These are phyloP conservation scores for Phenacoccus solenopsis DNA, from an alignment of 1,140 invertebrate genomes.

Conservation along the genomic window DNA sequence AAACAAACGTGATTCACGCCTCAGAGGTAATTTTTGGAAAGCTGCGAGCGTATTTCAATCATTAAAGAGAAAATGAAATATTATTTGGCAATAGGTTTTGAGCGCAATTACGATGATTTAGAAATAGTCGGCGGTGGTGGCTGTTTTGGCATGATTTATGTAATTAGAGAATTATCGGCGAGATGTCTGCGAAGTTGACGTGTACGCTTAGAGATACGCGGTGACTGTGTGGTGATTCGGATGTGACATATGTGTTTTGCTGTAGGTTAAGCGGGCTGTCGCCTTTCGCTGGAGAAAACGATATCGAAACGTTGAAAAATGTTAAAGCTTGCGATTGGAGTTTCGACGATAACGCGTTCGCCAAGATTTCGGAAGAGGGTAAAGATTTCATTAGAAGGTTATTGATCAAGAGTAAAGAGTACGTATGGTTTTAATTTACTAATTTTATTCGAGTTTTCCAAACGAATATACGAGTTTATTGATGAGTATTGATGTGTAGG, in stretches of 20 bases:
- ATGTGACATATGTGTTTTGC: slow-evolving; percentile 15
- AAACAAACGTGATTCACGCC: too few relatives aligned
- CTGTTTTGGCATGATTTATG: neutral
- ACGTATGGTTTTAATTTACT: slow-evolving; percentile 33
- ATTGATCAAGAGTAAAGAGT: slow-evolving; percentile 89
- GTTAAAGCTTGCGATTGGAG: slow-evolving; percentile 98
- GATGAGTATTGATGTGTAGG: slow-evolving; percentile 37
- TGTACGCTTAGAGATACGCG: too few relatives aligned
- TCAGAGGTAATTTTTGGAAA: too few relatives aligned
- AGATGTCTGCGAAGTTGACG: too few relatives aligned
- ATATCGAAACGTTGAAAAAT: slow-evolving; percentile 95
- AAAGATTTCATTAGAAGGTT: slow-evolving; percentile 95
- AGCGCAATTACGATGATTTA: neutral
- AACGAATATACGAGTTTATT: neutral
- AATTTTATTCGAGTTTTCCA: neutral
- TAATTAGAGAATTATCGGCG: neutral
- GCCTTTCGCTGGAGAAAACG: slow-evolving; percentile 96
- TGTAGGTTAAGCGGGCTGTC: slow-evolving; percentile 85
- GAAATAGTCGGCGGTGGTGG: too few relatives aligned
- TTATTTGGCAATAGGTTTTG: neutral
- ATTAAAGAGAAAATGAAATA: too few relatives aligned
- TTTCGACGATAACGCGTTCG: slow-evolving; percentile 90
- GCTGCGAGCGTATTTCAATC: too few relatives aligned
- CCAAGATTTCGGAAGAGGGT: slow-evolving; percentile 85
- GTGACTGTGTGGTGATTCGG: neutral